phyloP scores from a whole-genome alignment of 2,888 invertebrate species.

The Phortica magna region DNA sequence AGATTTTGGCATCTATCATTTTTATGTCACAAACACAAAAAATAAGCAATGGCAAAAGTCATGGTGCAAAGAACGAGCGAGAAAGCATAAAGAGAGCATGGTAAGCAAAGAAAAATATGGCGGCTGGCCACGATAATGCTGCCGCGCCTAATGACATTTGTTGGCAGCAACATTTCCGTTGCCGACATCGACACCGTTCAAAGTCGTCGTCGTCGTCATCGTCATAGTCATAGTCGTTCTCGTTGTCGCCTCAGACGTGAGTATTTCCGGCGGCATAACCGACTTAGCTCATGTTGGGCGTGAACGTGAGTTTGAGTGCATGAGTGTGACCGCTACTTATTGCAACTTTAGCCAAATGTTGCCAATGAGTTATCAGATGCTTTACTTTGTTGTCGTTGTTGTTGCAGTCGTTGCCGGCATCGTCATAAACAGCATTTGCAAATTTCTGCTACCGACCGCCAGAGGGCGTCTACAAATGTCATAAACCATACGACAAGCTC shows the following conservation, averaged over 20 bases:
- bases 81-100: constrained; percentile 35
- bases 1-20: constrained; percentile 34
- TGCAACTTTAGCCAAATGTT: constrained; percentile 32
- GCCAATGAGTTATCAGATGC: constrained; percentile 35
- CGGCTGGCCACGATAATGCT: constrained; percentile 22
- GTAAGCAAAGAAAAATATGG: constrained; percentile 36
- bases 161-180: constrained; percentile 36
- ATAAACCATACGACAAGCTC: constrained; percentile 31
- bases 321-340: constrained; percentile 20
- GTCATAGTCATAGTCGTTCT: background rate
- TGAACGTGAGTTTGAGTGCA: background rate
- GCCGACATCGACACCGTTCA: constrained; percentile 36
- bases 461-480: constrained; percentile 37
- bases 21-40: constrained; percentile 22
- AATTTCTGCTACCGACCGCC: constrained; percentile 39
- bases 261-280: constrained; percentile 6
- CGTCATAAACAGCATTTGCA: constrained; percentile 43
- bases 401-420: constrained; percentile 26
- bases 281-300: background rate
- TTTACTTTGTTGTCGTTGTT: constrained; percentile 4
- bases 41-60: constrained; percentile 49
- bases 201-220: background rate
- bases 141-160: constrained; percentile 63
- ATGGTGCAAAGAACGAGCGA: constrained; percentile 48
- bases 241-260: constrained; percentile 17